phyloP scores from a whole-genome alignment of 2,888 invertebrate genomes.

The Corythucha ciliata region DNA sequence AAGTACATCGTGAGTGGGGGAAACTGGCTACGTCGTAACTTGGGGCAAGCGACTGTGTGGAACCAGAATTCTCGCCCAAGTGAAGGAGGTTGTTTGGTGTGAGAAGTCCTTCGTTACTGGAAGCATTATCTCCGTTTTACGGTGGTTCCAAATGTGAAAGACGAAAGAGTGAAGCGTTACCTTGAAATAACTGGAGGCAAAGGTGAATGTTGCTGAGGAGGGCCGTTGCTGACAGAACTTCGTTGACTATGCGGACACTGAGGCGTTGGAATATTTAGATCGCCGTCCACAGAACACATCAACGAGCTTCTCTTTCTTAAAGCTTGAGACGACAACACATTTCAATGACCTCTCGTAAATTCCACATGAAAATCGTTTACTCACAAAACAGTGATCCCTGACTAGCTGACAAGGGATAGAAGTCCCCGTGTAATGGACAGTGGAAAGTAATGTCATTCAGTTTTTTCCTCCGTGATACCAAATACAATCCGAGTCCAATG shows the following conservation, averaged over 20 bases:
- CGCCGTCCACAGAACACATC: background rate
- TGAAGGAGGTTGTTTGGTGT: constrained; percentile 18
- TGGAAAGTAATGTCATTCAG: constrained; percentile 64
- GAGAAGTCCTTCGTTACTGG: constrained; percentile 13
- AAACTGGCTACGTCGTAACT: constrained; percentile 67
- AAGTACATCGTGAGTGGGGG: constrained; percentile 63
- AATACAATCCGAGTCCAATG: constrained; percentile 55
- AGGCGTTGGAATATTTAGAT: constrained; percentile 42
- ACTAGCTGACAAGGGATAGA: constrained; percentile 59
- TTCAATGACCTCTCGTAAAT: background rate
- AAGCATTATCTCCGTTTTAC: too few species aligned
- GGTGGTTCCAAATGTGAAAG: too few species aligned
- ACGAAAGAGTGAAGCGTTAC: constrained; percentile 38
- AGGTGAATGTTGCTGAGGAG: constrained; percentile 59
- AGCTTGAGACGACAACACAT: background rate
- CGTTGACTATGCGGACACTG: constrained; percentile 63
- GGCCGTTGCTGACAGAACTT: constrained; percentile 56
- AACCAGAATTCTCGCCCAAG: constrained; percentile 49
- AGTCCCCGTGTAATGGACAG: constrained; percentile 68
- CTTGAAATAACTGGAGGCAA: constrained; percentile 63
- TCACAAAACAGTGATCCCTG: constrained; percentile 24
- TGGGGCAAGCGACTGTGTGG: constrained; percentile 61
- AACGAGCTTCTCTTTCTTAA: background rate
- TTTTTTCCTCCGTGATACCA: constrained; percentile 56
- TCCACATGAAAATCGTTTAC: background rate